phyloP scores from a whole-genome alignment of 2,888 invertebrate species.

The Leptopilina drosophilae region DNA sequence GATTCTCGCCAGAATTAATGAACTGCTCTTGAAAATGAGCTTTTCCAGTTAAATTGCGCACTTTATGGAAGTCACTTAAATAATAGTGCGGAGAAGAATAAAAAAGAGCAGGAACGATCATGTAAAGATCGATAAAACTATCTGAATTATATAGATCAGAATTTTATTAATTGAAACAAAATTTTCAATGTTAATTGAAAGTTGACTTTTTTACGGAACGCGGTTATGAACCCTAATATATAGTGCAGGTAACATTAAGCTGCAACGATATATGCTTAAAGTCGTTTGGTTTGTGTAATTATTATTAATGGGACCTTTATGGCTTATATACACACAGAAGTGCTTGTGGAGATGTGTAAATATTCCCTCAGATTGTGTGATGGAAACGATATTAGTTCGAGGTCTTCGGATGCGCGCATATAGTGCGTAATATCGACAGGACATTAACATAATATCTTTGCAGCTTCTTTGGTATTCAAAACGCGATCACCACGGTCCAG shows the following conservation, averaged over 20 bases:
- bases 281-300: constrained; percentile 43
- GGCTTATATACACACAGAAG: constrained; percentile 2
- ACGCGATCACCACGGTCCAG: constrained; percentile 61
- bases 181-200: constrained; percentile 46
- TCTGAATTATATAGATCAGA: no score
- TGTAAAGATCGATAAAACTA: no score
- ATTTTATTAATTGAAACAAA: no score
- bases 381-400: constrained; percentile 9
- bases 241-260: not conserved
- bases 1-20: no score
- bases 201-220: constrained; percentile 61
- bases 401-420: not conserved
- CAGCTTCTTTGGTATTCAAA: constrained; percentile 73
- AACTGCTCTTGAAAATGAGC: no score
- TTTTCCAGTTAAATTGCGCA: no score
- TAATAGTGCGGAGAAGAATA: no score
- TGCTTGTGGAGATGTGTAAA: constrained; percentile 34
- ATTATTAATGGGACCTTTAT: constrained; percentile 43
- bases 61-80: no score
- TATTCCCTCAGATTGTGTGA: constrained; percentile 30
- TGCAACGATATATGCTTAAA: constrained; percentile 8
- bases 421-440: constrained; percentile 61
- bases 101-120: no score
- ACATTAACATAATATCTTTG: constrained; percentile 74
- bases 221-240: constrained; percentile 41